A percentile compares a stretch with the other conserved stretches of the same genome.
Conservation (phyloP, 2,888 invertebrate genomes). For the Rhyacophila evoluta region DNA sequence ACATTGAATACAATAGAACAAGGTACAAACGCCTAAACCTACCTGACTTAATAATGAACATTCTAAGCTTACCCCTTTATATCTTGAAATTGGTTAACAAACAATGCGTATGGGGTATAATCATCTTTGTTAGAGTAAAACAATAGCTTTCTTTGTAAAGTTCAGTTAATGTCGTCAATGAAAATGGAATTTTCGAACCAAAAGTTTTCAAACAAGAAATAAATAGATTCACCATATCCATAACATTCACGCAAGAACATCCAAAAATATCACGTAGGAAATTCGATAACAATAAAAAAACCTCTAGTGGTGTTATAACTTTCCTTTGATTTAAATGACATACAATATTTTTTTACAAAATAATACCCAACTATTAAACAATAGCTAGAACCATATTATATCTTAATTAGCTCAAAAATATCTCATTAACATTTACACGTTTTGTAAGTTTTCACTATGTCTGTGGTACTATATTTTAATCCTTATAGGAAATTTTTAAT, state of each 20-base stretch:
- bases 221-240: not conserved
- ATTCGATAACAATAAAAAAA: not conserved
- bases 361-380: too few relatives aligned
- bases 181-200: not conserved
- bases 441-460: too few relatives aligned
- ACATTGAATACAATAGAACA: not conserved
- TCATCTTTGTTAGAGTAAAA: not conserved
- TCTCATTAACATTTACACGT: too few relatives aligned
- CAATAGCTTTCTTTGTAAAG: conserved; percentile 10
- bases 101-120: not conserved
- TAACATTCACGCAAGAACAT: not conserved
- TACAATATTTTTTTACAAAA: too few relatives aligned
- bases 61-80: not conserved
- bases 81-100: not conserved
- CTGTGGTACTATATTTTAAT: too few relatives aligned
- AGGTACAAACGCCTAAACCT: not conserved
- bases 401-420: too few relatives aligned
- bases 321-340: too few relatives aligned
- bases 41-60: not conserved
- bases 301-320: too few relatives aligned
- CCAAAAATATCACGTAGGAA: not conserved
- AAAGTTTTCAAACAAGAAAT: conserved; percentile 15
- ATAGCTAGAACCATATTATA: too few relatives aligned
- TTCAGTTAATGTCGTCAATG: not conserved
- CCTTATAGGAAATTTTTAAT: too few relatives aligned